Percentiles rank a stretch among this genome's conserved stretches.
Conservation (phyloP, 2,113 vertebrate species). For the Pteronura brasiliensis region DNA sequence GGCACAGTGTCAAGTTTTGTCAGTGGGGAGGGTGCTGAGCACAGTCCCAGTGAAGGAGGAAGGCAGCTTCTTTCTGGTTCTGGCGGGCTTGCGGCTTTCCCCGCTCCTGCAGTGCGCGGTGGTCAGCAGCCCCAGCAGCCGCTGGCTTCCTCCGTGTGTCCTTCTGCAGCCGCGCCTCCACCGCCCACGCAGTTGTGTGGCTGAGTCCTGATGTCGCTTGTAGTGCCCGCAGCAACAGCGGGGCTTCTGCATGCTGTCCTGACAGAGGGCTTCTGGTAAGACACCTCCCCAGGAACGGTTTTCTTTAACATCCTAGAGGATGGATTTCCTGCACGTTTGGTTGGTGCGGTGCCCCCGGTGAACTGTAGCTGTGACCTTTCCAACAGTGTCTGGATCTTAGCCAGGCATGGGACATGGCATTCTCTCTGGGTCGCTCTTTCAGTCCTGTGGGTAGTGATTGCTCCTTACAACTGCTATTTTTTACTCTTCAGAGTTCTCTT, state of each 20-base stretch:
- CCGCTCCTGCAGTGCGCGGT: neutral
- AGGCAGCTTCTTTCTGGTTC: neutral
- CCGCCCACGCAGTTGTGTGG: neutral
- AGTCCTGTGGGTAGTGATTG: neutral
- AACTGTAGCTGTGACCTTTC: neutral
- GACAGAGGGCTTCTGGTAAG: neutral
- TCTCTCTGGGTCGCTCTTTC: neutral
- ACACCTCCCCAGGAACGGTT: neutral
- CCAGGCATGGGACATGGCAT: neutral
- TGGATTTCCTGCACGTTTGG: neutral
- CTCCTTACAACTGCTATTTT: neutral
- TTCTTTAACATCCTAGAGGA: neutral
- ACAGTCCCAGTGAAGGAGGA: neutral
- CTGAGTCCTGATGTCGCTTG: neutral
- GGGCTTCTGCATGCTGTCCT: neutral
- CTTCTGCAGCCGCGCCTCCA: neutral
- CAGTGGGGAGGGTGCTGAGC: neutral
- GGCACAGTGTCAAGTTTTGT: neutral
- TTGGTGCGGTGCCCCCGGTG: neutral
- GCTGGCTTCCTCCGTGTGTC: neutral
- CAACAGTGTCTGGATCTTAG: neutral
- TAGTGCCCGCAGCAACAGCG: accelerated
- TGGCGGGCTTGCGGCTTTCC: neutral
- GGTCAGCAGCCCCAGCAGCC: neutral
- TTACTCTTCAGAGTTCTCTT: neutral